Conservation (phyloP, 2,797 vertebrate genomes). For the Xiphorhynchus erythropygius region DNA sequence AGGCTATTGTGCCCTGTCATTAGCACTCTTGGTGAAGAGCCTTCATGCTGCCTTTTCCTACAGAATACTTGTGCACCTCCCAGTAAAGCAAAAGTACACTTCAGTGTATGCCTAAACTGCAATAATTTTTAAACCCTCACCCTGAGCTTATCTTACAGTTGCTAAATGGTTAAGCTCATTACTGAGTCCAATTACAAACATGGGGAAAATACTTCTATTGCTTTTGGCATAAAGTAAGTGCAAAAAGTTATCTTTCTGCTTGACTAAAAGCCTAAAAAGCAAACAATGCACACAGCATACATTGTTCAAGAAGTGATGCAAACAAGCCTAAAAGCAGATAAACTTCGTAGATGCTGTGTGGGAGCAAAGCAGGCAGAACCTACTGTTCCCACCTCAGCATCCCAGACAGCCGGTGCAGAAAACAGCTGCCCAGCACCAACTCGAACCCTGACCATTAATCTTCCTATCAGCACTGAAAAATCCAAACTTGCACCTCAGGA, state of each 20-base stretch:
- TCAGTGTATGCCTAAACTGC: background rate
- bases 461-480: background rate
- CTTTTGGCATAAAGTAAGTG: background rate
- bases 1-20: background rate
- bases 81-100: background rate
- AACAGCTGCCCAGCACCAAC: accelerated
- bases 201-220: background rate
- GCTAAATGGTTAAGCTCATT: constrained; percentile 8
- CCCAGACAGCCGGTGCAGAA: background rate
- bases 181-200: background rate
- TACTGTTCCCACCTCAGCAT: background rate
- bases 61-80: background rate
- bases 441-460: background rate
- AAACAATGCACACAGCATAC: background rate
- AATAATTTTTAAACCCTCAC: background rate
- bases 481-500: background rate
- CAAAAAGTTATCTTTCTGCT: constrained; percentile 9
- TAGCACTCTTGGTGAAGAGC: background rate
- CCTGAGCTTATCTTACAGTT: background rate
- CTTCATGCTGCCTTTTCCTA: background rate
- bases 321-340: background rate
- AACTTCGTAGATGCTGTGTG: background rate
- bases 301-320: background rate
- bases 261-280: constrained; percentile 23
- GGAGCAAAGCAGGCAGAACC: background rate